Conservation (phyloP, 2,113 vertebrate species). For the Turdus rufiventris region DNA sequence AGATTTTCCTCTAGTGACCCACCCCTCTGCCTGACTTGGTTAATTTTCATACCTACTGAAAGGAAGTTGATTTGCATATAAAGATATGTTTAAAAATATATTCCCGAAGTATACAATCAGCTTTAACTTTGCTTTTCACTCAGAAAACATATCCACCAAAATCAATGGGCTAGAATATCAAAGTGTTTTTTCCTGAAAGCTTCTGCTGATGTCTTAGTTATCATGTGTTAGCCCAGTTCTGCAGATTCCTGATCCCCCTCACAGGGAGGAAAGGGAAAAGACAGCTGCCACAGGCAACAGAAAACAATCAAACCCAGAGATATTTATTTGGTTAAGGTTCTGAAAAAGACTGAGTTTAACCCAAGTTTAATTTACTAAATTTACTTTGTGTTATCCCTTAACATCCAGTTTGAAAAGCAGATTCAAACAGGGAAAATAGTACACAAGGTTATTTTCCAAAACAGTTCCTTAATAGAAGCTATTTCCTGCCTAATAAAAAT, state of each 20-base stretch:
- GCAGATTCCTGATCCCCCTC: not conserved
- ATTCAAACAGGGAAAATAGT: not conserved
- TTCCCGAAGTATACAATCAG: not conserved
- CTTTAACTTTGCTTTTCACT: not conserved
- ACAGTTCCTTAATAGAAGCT: not conserved
- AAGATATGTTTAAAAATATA: not conserved
- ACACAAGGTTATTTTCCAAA: not conserved
- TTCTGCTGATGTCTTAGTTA: not conserved
- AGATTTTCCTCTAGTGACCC: not conserved
- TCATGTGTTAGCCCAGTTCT: not conserved
- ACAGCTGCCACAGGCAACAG: not conserved
- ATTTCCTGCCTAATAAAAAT: not conserved
- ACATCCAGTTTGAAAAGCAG: not conserved
- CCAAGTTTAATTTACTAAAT: not conserved
- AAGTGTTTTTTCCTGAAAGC: not conserved
- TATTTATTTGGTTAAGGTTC: not conserved
- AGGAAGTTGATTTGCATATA: not conserved
- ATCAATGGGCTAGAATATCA: not conserved
- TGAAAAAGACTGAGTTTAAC: not conserved
- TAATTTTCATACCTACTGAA: not conserved
- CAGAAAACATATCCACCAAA: not conserved
- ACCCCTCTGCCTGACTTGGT: accelerated
- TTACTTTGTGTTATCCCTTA: not conserved
- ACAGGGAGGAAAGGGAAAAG: not conserved
- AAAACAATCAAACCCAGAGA: not conserved